phyloP scores from a whole-genome alignment of 2,113 vertebrate species.

The Dicentrarchus labrax region DNA sequence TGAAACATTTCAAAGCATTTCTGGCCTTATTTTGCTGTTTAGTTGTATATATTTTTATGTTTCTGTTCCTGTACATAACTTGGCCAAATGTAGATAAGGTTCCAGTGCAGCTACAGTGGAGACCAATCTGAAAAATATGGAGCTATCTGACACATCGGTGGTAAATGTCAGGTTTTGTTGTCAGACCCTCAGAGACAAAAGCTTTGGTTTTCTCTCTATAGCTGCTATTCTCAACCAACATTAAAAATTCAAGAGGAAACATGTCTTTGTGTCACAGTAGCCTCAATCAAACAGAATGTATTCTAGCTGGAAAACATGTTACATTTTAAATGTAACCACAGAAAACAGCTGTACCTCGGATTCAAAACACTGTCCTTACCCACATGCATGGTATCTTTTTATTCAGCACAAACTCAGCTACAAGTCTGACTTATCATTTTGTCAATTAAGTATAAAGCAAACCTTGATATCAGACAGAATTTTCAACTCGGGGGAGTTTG shows the following conservation, averaged over 20 bases:
- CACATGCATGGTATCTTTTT: too few relatives aligned
- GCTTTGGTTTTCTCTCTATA: background rate
- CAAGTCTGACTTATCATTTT: background rate
- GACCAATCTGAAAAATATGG: slow-evolving; percentile 15
- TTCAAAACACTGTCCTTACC: background rate
- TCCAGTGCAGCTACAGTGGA: background rate
- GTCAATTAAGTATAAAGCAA: background rate
- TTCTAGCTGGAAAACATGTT: background rate
- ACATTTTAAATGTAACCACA: background rate
- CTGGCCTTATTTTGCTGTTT: background rate
- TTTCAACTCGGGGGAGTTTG: too few relatives aligned
- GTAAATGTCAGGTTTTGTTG: slow-evolving; percentile 33
- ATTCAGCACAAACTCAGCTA: background rate
- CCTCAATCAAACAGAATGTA: slow-evolving; percentile 19
- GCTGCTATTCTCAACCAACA: slow-evolving; percentile 32
- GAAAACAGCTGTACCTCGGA: background rate
- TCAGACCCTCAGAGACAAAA: slow-evolving; percentile 45
- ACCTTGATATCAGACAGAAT: too few relatives aligned
- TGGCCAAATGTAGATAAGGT: background rate
- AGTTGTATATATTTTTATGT: background rate
- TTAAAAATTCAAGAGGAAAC: slow-evolving; percentile 35
- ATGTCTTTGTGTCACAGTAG: slow-evolving; percentile 11
- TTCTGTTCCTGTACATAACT: background rate
- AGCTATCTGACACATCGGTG: slow-evolving; percentile 6
- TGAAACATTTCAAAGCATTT: background rate